These are phyloP conservation scores for Phycodurus eques DNA, from an alignment of 2,113 vertebrate species.

Conservation along the genomic window DNA sequence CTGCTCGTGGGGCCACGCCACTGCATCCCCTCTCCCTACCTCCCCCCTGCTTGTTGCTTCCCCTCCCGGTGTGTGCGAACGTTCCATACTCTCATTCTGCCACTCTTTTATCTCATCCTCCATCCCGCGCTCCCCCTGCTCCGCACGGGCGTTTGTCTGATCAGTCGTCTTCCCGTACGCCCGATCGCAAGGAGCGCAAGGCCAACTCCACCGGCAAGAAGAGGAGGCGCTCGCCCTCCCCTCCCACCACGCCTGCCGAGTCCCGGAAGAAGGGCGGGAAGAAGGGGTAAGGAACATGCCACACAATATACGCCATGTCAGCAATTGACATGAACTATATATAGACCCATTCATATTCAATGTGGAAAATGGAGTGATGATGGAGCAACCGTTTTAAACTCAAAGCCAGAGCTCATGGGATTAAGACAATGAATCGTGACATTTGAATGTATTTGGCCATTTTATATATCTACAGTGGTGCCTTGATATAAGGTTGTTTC, in stretches of 20 bases:
- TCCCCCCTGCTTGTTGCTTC: slow-evolving; percentile 33
- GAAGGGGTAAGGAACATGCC: slow-evolving; percentile 81
- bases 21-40: slow-evolving; percentile 26
- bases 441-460: no score
- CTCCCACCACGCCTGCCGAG: slow-evolving; percentile 85
- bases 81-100: slow-evolving; percentile 79
- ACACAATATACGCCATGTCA: background rate
- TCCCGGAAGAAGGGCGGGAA: slow-evolving; percentile 93
- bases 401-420: no score
- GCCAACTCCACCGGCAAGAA: slow-evolving; percentile 86
- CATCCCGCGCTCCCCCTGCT: slow-evolving; percentile 63
- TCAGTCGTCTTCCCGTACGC: slow-evolving; percentile 95
- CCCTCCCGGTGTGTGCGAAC: slow-evolving; percentile 67
- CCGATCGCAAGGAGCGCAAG: slow-evolving; percentile 94
- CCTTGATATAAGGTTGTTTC: background rate
- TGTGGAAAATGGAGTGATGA: no score
- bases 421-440: no score
- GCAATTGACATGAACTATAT: background rate
- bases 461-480: no score
- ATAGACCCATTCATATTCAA: background rate
- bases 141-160: slow-evolving; percentile 73
- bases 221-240: slow-evolving; percentile 92
- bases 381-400: no score
- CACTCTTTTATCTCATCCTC: slow-evolving; percentile 78
- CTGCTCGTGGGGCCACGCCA: slow-evolving; percentile 44